phyloP scores from a whole-genome alignment of 2,113 vertebrate species.

The Psilopsiagon aymara region DNA sequence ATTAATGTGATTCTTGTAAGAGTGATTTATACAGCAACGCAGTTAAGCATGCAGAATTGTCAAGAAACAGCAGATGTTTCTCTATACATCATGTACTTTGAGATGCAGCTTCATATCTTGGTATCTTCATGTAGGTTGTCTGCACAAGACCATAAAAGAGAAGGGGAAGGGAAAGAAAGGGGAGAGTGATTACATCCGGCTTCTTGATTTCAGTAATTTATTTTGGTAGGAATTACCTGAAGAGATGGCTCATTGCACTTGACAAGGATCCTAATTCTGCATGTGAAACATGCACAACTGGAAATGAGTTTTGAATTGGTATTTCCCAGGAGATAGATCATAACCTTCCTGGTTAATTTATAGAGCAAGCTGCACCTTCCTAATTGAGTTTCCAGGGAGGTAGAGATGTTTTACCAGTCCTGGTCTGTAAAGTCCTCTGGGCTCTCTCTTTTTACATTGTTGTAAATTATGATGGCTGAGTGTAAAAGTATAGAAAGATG shows the following conservation, averaged over 20 bases:
- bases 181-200: background rate
- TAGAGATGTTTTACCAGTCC: background rate
- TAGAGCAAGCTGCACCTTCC: background rate
- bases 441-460: background rate
- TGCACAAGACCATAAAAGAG: background rate
- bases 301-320: conserved; percentile 45
- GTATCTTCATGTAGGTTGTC: background rate
- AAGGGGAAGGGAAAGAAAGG: background rate
- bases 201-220: conserved; percentile 5
- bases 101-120: background rate
- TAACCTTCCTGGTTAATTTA: conserved; percentile 46
- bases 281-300: background rate
- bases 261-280: background rate
- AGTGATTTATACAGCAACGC: background rate
- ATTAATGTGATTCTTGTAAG: background rate
- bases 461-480: background rate
- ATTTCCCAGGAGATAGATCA: background rate
- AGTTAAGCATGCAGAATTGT: background rate
- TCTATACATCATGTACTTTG: background rate
- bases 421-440: background rate
- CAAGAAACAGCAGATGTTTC: background rate
- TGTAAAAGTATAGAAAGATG: background rate
- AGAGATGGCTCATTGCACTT: background rate
- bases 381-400: conserved; percentile 26
- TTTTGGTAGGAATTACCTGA: conserved; percentile 2